Evolutionary conservation across 2,113 vertebrate species (phyloP), one percentile per base, ranked within the genome.

Genomic region (Seriola dumerili): DNA sequence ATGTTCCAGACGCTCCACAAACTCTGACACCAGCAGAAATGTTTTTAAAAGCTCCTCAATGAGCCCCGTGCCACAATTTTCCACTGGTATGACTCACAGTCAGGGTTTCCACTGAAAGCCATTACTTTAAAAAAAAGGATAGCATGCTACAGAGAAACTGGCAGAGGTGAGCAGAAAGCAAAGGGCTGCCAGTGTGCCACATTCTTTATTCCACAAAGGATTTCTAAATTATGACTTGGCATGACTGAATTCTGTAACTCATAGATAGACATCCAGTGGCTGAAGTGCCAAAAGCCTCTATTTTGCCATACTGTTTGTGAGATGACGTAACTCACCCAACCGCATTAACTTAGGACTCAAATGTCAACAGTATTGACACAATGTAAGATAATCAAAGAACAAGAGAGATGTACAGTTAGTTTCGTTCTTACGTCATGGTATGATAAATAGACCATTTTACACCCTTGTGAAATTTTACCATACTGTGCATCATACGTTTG

Each of bases 61-160:
- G 55, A 78, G 63, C 63, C 34, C 73, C 74, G 66, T 50, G 71
- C 87, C 74, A 76, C 34, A 84, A 83, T 40, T 88, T 89, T 91
- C 81, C 85, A 80, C 70, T 71, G 62, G 62, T 42, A 57, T 83
- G 81, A 88, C 72, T 89, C 88, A 78, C 66, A 69, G 59, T 81
- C 66, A 74, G 19, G 29, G 32, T 84, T 81, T 85, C 81, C 75
- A 78, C 50, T 50, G 36, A 88, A 79, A 86, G 70, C 29, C 36
- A 63, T 61, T 9, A 62, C 71, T 78, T 61, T 36, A 36, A 40
- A 55, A 87, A 87, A 64, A 83, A 72, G 48, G 38, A 58, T 65
- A 29, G 19, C 36, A 1, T 42, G 25, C 46, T 32, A 36, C 34
- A 55, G 52, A 42, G 16, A 58, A 78, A 78, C 55, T 55, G 62